Conservation (phyloP, 2,113 vertebrate genomes). For the Pao palembangensis region DNA sequence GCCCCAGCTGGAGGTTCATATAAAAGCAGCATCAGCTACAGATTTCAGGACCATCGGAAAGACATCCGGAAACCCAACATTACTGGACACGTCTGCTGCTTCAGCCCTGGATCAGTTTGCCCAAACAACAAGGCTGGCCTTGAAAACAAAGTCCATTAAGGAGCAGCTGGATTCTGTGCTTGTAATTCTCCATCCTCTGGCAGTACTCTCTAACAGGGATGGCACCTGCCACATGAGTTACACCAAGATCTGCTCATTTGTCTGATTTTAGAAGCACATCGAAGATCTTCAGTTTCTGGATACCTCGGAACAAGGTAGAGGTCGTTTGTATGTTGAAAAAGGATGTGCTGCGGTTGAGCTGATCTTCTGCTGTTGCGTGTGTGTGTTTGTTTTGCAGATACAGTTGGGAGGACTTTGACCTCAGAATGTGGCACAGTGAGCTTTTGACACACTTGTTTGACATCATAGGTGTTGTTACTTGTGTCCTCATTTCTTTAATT, state of each 20-base stretch:
- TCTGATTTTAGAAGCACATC: constrained; percentile 62
- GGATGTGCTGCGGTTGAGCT: no score
- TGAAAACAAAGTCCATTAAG: constrained; percentile 87
- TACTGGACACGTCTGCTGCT: constrained; percentile 64
- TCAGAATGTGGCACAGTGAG: constrained; percentile 53
- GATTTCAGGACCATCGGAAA: constrained; percentile 56
- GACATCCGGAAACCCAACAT: constrained; percentile 50
- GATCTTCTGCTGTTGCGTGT: background rate
- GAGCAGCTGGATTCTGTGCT: constrained; percentile 88
- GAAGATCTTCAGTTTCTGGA: constrained; percentile 42
- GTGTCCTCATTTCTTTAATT: no score
- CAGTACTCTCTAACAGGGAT: no score
- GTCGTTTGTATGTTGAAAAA: background rate
- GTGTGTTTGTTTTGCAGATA: constrained; percentile 32
- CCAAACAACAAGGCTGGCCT: constrained; percentile 72
- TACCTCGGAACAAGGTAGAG: constrained; percentile 64
- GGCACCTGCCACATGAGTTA: background rate
- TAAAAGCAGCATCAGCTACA: constrained; percentile 55
- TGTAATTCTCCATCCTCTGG: constrained; percentile 66
- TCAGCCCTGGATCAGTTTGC: constrained; percentile 75
- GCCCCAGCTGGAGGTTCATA: constrained; percentile 82
- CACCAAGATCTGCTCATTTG: background rate
- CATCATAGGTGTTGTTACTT: no score
- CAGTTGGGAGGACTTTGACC: constrained; percentile 42
- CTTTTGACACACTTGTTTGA: constrained; percentile 11